These are phyloP conservation scores for Calidris pugnax DNA, from an alignment of 2,113 vertebrate genomes.

Conservation along the genomic window DNA sequence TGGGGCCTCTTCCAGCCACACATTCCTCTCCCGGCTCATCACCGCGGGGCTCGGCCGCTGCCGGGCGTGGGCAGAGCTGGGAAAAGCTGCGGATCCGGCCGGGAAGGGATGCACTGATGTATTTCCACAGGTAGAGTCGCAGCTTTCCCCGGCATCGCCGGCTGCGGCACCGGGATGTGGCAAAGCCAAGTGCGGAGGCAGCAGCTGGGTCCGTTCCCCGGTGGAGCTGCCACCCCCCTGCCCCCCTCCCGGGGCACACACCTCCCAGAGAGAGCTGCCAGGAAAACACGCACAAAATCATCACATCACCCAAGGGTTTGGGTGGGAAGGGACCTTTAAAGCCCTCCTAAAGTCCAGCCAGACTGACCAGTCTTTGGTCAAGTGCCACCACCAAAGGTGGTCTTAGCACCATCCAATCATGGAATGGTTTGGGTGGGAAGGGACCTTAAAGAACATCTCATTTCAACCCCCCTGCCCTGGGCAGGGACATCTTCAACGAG, in stretches of 20 bases:
- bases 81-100: no score
- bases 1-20: neutral
- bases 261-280: neutral
- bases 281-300: no score
- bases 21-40: neutral
- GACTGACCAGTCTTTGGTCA: no score
- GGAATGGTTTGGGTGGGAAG: neutral
- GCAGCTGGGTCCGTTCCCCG: neutral
- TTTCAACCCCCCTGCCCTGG: neutral
- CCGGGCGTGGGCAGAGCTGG: neutral
- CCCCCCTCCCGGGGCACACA: neutral
- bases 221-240: neutral
- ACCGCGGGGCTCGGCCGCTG: neutral
- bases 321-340: neutral
- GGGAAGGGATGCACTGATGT: neutral
- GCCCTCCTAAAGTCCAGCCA: neutral
- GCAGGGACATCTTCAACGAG: neutral
- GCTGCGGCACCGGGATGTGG: neutral
- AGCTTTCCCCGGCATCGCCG: neutral
- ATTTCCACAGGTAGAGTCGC: neutral
- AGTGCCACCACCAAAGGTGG: neutral
- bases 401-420: neutral
- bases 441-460: neutral
- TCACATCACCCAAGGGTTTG: neutral
- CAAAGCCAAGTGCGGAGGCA: neutral